Percentiles rank a stretch among this genome's conserved stretches.
These are phyloP conservation scores for Drosophila biarmipes DNA, from an alignment of 1,140 invertebrate genomes.

Conservation along the genomic window DNA sequence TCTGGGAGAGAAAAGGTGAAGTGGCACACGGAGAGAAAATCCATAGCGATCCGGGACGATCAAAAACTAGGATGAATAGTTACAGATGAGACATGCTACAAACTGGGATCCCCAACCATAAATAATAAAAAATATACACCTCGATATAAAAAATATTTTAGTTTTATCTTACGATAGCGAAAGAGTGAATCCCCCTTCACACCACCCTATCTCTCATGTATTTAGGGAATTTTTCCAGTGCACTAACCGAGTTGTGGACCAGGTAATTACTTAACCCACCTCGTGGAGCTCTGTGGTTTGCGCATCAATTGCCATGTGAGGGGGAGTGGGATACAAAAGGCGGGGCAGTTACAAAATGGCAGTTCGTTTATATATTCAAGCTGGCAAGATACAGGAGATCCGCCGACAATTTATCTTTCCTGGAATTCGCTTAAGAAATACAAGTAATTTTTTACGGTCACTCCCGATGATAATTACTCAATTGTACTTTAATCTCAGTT, in stretches of 20 bases:
- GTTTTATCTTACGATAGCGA: too few species aligned
- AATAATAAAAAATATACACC: too few species aligned
- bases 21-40: slow-evolving; percentile 3
- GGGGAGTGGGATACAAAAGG: slow-evolving; percentile 26
- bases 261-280: slow-evolving; percentile 66
- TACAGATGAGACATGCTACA: too few species aligned
- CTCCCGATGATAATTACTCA: slow-evolving; percentile 34
- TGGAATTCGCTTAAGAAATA: slow-evolving; percentile 17
- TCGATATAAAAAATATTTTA: too few species aligned
- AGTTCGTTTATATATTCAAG: slow-evolving; percentile 9
- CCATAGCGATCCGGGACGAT: too few species aligned
- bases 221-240: slow-evolving; percentile 2
- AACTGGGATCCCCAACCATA: too few species aligned
- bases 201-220: too few species aligned
- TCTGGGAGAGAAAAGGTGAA: slow-evolving; percentile 28
- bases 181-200: neutral
- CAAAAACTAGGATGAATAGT: neutral
- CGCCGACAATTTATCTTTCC: slow-evolving; percentile 21
- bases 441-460: slow-evolving; percentile 2
- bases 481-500: slow-evolving; percentile 36
- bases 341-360: slow-evolving; percentile 35
- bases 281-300: slow-evolving; percentile 35
- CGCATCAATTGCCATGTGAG: slow-evolving; percentile 41
- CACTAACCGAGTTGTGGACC: slow-evolving; percentile 3
- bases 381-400: slow-evolving; percentile 1